These are phyloP conservation scores for Latrodectus hesperus DNA, from an alignment of 2,888 invertebrate genomes.

Conservation along the genomic window DNA sequence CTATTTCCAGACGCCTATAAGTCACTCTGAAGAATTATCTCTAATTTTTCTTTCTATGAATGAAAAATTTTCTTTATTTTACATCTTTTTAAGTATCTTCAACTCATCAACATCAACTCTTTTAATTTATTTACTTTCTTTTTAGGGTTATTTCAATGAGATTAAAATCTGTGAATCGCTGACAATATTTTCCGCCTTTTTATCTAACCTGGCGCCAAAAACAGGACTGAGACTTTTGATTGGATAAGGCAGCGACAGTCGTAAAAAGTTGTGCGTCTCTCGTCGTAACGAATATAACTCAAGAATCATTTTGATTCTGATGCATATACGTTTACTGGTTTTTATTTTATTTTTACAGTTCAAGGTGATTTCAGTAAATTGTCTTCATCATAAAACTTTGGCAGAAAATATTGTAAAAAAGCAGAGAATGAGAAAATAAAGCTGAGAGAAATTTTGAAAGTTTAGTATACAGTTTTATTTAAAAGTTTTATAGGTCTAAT, in stretches of 20 bases:
- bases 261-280: constrained; percentile 15
- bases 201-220: constrained; percentile 44
- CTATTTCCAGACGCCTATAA: background rate
- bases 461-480: too few species aligned
- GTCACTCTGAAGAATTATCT: background rate
- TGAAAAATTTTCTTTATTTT: background rate
- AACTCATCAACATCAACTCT: too few species aligned
- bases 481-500: too few species aligned
- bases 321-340: background rate
- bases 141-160: constrained; percentile 3
- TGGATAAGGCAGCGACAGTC: constrained; percentile 4
- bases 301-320: constrained; percentile 21
- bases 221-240: constrained; percentile 17
- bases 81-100: background rate
- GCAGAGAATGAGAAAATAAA: too few species aligned
- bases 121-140: background rate
- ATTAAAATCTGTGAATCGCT: constrained; percentile 24
- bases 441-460: too few species aligned
- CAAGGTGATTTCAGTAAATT: constrained; percentile 34
- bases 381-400: constrained; percentile 24
- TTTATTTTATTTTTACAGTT: constrained; percentile 12
- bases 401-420: too few species aligned
- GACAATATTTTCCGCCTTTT: constrained; percentile 2
- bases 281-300: background rate
- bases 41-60: background rate